Conservation (phyloP, 2,797 vertebrate genomes). For the Phrynocephalus vlangalii region DNA sequence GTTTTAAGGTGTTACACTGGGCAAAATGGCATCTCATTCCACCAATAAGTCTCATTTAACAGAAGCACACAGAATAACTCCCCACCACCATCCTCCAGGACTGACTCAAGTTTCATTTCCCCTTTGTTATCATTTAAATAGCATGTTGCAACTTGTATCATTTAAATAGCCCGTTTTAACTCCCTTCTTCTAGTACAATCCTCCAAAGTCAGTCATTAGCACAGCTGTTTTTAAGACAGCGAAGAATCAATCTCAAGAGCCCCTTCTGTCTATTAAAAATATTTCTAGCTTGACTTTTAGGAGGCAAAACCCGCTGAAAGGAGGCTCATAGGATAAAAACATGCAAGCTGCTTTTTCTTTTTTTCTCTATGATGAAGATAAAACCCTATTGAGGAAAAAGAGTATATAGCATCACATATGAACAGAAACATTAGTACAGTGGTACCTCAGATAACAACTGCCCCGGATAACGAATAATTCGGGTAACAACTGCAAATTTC, state of each 20-base stretch:
- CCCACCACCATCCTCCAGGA: background rate
- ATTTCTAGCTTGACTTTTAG: conserved; percentile 3
- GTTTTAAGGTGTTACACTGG: conserved; percentile 9
- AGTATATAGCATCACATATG: background rate
- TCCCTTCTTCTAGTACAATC: conserved; percentile 10
- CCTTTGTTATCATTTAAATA: conserved; percentile 14
- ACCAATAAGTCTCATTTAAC: background rate
- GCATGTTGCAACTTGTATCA: background rate
- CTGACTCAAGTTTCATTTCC: background rate
- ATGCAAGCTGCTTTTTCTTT: background rate
- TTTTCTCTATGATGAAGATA: background rate
- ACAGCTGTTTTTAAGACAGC: background rate
- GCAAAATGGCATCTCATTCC: background rate
- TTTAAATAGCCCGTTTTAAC: conserved; percentile 5
- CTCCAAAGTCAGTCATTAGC: conserved; percentile 19
- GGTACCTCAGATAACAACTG: too few relatives aligned
- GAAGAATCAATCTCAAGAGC: conserved; percentile 3
- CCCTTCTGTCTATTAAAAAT: conserved; percentile 10
- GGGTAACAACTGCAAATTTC: too few relatives aligned
- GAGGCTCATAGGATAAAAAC: background rate
- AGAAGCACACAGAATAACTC: background rate
- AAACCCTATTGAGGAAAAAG: background rate
- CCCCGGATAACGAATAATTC: too few relatives aligned
- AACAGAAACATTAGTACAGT: background rate
- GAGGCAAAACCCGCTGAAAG: background rate